A percentile compares a stretch with the other conserved stretches of the same genome.
Evolutionary conservation across 2,113 vertebrate genomes (phyloP).

Genomic region (Pardalotus punctatus): DNA sequence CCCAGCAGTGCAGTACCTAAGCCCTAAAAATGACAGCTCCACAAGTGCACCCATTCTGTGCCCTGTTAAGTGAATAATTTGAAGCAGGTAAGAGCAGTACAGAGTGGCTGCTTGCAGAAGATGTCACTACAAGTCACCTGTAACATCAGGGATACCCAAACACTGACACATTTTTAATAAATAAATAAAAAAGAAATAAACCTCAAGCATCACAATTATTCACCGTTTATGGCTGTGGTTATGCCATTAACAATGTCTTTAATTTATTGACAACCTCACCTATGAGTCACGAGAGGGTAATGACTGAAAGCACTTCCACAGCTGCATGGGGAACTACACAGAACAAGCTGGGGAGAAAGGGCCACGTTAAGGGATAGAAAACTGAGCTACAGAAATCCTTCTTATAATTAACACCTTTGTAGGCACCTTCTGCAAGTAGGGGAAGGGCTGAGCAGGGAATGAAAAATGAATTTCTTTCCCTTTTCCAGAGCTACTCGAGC

Average conservation of each 20-base stretch:
- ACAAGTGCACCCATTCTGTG: background rate
- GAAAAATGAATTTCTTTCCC: background rate
- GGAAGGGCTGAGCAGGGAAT: background rate
- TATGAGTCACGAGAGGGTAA: background rate
- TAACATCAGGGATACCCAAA: background rate
- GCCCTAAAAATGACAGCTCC: conserved; percentile 8
- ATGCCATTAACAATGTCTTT: background rate
- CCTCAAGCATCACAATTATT: background rate
- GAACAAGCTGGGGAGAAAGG: background rate
- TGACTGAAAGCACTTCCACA: background rate
- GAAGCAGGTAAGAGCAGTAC: background rate
- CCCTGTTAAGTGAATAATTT: background rate
- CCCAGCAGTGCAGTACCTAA: conserved; percentile 3
- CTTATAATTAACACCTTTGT: background rate
- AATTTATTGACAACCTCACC: background rate
- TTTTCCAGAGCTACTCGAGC: background rate
- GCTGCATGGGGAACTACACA: background rate
- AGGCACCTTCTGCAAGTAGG: background rate
- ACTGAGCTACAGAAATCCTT: background rate
- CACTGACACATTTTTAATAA: background rate
- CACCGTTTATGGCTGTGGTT: background rate
- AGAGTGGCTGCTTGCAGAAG: background rate
- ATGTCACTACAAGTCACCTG: background rate
- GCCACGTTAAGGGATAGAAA: background rate
- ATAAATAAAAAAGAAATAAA: background rate